phyloP scores from a whole-genome alignment of 1,140 invertebrate genomes.

The Cyrtorhinus lividipennis region DNA sequence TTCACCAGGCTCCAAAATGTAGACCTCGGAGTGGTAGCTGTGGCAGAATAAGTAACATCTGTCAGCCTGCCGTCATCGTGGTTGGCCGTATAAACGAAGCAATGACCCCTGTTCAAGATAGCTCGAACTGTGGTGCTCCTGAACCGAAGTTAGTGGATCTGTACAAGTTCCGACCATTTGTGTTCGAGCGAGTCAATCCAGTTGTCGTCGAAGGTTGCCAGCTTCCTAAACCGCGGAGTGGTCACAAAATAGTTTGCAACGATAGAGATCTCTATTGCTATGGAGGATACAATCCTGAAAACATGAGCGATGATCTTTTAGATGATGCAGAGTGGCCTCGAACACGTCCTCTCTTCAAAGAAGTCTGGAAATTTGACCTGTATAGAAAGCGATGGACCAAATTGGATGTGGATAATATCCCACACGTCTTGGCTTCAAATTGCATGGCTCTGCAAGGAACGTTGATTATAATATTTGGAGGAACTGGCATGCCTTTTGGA shows the following conservation, averaged over 20 bases:
- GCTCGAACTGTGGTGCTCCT: no score
- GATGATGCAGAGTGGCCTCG: constrained; percentile 35
- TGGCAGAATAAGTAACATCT: no score
- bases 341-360: constrained; percentile 56
- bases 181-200: background rate
- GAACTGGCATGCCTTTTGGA: constrained; percentile 78
- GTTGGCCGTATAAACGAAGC: no score
- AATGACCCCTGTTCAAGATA: no score
- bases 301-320: background rate
- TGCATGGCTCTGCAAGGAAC: constrained; percentile 53
- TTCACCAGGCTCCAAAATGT: no score
- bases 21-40: no score
- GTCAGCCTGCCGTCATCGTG: no score
- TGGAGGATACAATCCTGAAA: constrained; percentile 65
- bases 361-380: constrained; percentile 73
- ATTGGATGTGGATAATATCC: constrained; percentile 47
- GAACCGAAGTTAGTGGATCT: background rate
- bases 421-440: constrained; percentile 68
- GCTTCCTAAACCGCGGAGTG: constrained; percentile 54
- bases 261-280: constrained; percentile 62
- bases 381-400: constrained; percentile 53
- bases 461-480: constrained; percentile 66
- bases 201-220: background rate
- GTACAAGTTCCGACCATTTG: background rate
- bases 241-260: constrained; percentile 70